A percentile compares a stretch with the other conserved stretches of the same genome.
Conservation (phyloP, 2,113 vertebrate genomes). For the Montifringilla adamsi region DNA sequence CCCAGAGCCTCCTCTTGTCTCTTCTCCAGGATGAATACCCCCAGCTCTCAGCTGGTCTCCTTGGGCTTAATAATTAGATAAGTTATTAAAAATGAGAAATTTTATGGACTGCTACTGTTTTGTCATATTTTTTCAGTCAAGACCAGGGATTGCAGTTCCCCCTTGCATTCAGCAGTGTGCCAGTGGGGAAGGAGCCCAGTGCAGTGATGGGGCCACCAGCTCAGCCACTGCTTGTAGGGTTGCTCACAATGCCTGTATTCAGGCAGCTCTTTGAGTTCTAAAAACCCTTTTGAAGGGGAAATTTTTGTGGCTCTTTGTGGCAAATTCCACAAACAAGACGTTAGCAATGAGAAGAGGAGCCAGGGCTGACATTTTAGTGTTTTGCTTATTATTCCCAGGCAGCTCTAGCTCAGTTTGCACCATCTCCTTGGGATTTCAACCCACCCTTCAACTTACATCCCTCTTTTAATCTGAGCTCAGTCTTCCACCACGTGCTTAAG, state of each 20-base stretch:
- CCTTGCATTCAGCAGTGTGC: neutral
- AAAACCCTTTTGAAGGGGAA: slow-evolving; percentile 23
- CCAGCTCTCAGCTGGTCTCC: neutral
- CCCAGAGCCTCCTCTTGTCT: neutral
- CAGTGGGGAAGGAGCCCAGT: neutral
- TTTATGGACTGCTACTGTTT: neutral
- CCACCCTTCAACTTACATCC: neutral
- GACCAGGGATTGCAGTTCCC: neutral
- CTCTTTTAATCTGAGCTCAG: neutral
- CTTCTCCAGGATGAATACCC: neutral
- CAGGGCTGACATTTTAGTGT: neutral
- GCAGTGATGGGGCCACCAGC: neutral
- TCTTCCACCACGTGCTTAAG: neutral
- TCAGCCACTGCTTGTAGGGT: accelerated
- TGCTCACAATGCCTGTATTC: neutral
- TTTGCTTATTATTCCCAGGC: neutral
- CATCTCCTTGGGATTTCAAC: neutral
- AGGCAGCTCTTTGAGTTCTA: neutral
- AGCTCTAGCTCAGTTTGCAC: neutral
- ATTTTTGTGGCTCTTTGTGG: neutral
- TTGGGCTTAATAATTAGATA: accelerated
- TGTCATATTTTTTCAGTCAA: accelerated
- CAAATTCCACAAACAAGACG: neutral
- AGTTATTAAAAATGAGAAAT: neutral
- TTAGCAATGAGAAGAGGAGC: neutral